These are phyloP conservation scores for Paradisaea rubra DNA, from an alignment of 2,113 vertebrate species.

Conservation along the genomic window DNA sequence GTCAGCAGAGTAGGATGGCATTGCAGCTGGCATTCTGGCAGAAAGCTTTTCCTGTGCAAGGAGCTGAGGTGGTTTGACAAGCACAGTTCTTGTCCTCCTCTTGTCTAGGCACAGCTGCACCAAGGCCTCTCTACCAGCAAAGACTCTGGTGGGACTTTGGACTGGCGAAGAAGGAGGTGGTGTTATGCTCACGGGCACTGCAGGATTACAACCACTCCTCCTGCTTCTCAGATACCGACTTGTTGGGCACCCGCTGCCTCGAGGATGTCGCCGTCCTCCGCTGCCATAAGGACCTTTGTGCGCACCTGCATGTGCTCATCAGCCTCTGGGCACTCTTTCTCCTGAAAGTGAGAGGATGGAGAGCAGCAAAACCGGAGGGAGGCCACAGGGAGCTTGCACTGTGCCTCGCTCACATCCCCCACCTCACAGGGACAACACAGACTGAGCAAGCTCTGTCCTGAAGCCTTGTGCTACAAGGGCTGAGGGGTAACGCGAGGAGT, in stretches of 20 bases:
- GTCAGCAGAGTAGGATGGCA: neutral
- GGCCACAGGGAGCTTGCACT: rapidly evolving
- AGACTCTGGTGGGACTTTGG: neutral
- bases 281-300: neutral
- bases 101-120: neutral
- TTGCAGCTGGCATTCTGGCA: neutral
- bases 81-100: neutral
- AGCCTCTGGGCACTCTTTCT: neutral
- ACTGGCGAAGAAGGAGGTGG: neutral
- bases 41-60: neutral
- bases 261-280: neutral
- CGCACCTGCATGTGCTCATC: too few species aligned
- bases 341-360: neutral
- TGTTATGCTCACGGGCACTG: neutral
- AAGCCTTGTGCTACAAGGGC: neutral
- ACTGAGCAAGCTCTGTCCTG: neutral
- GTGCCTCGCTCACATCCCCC: rapidly evolving
- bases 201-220: neutral
- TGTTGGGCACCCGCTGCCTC: neutral
- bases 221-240: neutral
- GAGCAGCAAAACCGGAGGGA: rapidly evolving
- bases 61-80: neutral
- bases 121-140: neutral
- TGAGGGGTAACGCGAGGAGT: neutral
- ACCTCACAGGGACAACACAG: too few species aligned